These are phyloP conservation scores for Hylaeus volcanicus DNA, from an alignment of 1,140 invertebrate species.

Conservation along the genomic window DNA sequence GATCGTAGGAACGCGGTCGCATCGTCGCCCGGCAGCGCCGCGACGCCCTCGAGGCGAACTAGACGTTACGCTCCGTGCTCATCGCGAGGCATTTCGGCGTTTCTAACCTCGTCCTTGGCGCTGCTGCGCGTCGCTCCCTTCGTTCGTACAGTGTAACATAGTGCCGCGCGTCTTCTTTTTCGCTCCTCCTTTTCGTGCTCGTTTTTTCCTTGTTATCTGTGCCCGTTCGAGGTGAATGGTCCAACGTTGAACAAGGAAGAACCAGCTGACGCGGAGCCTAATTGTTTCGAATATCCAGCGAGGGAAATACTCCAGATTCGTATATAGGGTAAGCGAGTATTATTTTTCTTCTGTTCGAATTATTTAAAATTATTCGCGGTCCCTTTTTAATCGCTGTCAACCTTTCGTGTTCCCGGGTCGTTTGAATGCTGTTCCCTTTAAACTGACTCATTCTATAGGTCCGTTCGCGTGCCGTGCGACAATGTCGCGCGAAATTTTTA, in stretches of 20 bases:
- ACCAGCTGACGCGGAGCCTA: conserved; percentile 8
- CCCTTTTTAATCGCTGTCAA: neutral
- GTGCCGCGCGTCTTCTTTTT: conserved; percentile 56
- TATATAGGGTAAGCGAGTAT: conserved; percentile 5
- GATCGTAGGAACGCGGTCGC: conserved; percentile 51
- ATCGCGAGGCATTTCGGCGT: conserved; percentile 45
- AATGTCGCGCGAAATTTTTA: conserved; percentile 45
- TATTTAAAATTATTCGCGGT: neutral
- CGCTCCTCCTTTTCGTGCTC: conserved; percentile 30
- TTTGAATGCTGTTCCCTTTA: conserved; percentile 17
- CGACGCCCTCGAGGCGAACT: conserved; percentile 62
- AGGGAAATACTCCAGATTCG: neutral
- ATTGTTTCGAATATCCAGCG: neutral
- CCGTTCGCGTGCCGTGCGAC: conserved; percentile 11
- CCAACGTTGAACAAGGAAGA: neutral
- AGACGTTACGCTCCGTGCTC: conserved; percentile 47
- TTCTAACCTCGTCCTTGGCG: conserved; percentile 56
- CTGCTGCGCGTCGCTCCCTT: conserved; percentile 51
- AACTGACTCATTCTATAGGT: conserved; percentile 29
- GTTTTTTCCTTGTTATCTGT: conserved; percentile 36
- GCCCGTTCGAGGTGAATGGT: conserved; percentile 4
- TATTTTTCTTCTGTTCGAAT: neutral
- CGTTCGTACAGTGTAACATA: conserved; percentile 45
- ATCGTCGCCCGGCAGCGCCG: conserved; percentile 61
- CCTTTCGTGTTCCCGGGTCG: neutral